Conservation (phyloP, 2,797 vertebrate genomes). For the Furcifer pardalis region DNA sequence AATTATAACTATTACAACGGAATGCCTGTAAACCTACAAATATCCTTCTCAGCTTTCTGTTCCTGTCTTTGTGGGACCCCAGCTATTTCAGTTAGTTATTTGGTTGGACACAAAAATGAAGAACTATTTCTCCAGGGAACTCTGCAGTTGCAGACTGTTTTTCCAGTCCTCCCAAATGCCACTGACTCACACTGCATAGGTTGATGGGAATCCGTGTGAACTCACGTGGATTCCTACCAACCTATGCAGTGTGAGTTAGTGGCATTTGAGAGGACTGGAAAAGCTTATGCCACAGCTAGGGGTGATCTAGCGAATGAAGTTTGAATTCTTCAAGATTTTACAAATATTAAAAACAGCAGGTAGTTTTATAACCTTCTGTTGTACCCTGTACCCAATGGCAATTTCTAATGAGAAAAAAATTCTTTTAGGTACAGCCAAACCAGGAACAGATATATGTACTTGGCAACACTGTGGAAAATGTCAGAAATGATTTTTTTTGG, state of each 20-base stretch:
- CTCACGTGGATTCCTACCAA: not conserved
- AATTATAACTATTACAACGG: no score
- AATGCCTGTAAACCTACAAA: no score
- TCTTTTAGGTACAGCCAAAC: conserved; percentile 28
- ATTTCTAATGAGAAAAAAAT: conserved; percentile 19
- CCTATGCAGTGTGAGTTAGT: conserved; percentile 2
- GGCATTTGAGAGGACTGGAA: not conserved
- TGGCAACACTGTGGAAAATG: conserved; percentile 48
- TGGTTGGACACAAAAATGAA: no score
- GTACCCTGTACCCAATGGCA: conserved; percentile 25
- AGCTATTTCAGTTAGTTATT: no score
- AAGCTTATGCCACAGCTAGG: conserved; percentile 17
- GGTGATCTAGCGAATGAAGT: not conserved
- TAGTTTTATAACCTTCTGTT: conserved; percentile 36
- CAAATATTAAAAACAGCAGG: conserved; percentile 34
- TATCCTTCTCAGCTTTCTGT: no score
- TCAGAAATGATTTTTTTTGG: conserved; percentile 30
- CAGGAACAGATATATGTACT: conserved; percentile 33
- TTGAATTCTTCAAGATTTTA: conserved; percentile 22
- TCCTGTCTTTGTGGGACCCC: no score
- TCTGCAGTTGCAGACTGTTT: not conserved
- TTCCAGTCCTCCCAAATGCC: no score
- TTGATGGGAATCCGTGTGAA: no score
- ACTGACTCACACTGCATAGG: no score
- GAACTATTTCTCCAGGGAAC: not conserved